Evolutionary conservation across 2,797 vertebrate genomes (phyloP), one percentile per base, ranked within the genome.

Genomic region (Ibycter americanus): DNA sequence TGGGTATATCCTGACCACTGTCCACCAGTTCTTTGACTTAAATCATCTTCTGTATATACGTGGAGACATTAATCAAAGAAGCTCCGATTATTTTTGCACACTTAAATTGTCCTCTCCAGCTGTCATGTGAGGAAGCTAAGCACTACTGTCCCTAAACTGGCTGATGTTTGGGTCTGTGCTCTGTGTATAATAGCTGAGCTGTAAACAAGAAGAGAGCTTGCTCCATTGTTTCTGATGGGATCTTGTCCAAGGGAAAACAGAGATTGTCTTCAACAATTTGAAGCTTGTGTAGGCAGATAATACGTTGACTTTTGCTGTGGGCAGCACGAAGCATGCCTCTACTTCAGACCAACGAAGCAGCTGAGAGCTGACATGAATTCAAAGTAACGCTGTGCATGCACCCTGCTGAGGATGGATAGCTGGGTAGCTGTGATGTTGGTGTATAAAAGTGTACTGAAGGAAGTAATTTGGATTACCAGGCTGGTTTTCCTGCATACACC

Each of bases 191-290:
- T 6, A 54, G 61, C 66, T 55, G 5, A 82, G 59, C 80, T 85
- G 88, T 94, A 92, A 95, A 96, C 90, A 89, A 84, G 32, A 61
- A 79, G 66, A 83, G 80, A 77, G 38, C 36, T 80, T 32, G 52
- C 44, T 61, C 83, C 86, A 44, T 93, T 96, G 93, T 95, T 94
- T 76, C 73, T 46, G 49, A 32, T 44, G 89, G 93, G 95, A 74
- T 62, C 38, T 73, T 54, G 61, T 87, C 94, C 95, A 93, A 89
- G 58, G 80, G 54, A 83, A 87, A 84, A 92, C 86, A 95, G 56
- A 63, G 86, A 16, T 31, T 67, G 74, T 71, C 71, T 92, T 92
- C 83, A 96, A 77, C 80, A 40, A 49, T 76, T 17, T 56, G 71
- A 34, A 80, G 92, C 81, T 80, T 55, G 22, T 74, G 81, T 65